phyloP scores from a whole-genome alignment of 1,140 invertebrate species.

The Musca domestica region DNA sequence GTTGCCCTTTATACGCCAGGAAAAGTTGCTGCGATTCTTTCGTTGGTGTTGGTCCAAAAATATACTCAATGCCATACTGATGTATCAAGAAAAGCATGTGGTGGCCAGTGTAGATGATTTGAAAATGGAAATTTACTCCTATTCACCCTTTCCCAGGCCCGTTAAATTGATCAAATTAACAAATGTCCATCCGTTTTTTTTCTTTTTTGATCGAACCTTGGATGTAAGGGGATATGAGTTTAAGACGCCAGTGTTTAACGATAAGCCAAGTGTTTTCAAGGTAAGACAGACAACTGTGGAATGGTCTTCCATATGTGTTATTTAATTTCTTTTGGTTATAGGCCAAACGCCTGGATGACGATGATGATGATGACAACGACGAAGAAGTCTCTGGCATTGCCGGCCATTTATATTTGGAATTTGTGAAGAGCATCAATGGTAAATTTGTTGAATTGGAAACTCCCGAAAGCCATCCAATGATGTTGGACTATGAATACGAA shows the following conservation, averaged over 20 bases:
- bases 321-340: no score
- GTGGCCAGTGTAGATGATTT: neutral
- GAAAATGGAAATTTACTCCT: neutral
- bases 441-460: neutral
- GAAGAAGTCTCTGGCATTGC: constrained; percentile 3
- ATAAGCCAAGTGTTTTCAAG: constrained; percentile 40
- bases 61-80: neutral
- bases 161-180: neutral
- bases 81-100: neutral
- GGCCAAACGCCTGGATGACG: no score
- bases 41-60: constrained; percentile 16
- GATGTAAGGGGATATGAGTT: constrained; percentile 37
- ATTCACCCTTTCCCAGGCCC: neutral
- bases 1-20: neutral
- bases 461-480: neutral
- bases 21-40: constrained; percentile 1
- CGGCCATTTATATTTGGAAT: neutral
- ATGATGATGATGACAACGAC: no score
- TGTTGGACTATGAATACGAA: neutral
- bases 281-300: neutral
- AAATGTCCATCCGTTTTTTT: neutral
- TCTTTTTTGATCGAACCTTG: neutral
- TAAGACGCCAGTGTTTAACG: constrained; percentile 38
- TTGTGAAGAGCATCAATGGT: constrained; percentile 2
- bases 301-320: no score